Base-by-base conservation (phyloP, 1,140 invertebrate genomes). In the Drosophila punjabiensis region DNA sequence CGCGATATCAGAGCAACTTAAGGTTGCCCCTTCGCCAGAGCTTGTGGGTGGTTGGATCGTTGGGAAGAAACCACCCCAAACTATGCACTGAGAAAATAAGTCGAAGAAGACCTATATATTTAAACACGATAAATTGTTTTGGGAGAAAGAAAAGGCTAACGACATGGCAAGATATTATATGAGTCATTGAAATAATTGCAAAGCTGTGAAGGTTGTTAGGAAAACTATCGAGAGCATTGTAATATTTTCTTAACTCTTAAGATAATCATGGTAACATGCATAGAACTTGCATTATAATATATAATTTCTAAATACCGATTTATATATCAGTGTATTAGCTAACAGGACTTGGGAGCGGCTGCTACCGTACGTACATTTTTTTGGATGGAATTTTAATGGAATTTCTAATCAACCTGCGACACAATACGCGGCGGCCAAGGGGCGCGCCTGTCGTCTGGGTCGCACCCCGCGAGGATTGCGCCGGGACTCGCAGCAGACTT, bases 381-480 rank as follows among this genome's bases (percentile, higher is more conserved):
- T 74, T 87, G 83, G 89, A 73, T 68, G 74, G 81, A 88, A 89
- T 88, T 84, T 89, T 88, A 88, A 88, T 88, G 84, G 78, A 89
- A 89, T 88, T 88, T 88, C 84, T 88, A 88, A 88, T 88, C 84
- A 88, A 88, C 84, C 84, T 88, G 84, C 80, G 65, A 45, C 68
- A 53, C 63, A 66, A 56, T 53, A 52, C 37, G 47, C 61, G 30
- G 16, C 66, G 11, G 66, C 35, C 33, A 67, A 75, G 79, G 82
- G 83, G 79, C 41, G 63, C 79, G 70, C 48, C 81, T 50, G 79
- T 71, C 70, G 79, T 71, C 70, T 69, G 65, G 39, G 53, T 62
- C 73, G 65, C 76, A 70, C 74, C 80, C 62, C 59, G 55, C 24
- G 32, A 50, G 79, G 56, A 45, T 56, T 58, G 32, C 55, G 30